phyloP scores from a whole-genome alignment of 2,888 invertebrate genomes.

The Stenodera caucasica region DNA sequence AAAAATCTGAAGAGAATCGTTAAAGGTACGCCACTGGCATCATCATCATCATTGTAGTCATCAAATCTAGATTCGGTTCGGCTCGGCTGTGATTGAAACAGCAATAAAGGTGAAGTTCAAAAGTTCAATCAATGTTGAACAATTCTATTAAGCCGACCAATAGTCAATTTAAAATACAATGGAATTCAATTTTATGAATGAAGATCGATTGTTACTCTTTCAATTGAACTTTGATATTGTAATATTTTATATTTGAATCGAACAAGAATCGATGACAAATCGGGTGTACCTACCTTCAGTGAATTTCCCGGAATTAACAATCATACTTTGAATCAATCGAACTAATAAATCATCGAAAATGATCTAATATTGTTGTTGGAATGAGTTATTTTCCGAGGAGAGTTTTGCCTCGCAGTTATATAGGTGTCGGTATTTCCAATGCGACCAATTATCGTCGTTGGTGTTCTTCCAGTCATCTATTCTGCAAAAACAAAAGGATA shows the following conservation, averaged over 20 bases:
- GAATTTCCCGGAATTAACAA: background rate
- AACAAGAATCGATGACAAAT: background rate
- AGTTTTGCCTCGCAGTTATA: constrained; percentile 31
- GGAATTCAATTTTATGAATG: constrained; percentile 1
- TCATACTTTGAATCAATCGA: background rate
- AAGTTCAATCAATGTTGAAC: background rate
- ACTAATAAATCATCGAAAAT: constrained; percentile 15
- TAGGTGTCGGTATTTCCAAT: constrained; percentile 40
- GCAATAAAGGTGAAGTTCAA: background rate
- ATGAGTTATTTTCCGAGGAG: background rate
- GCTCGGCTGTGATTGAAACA: background rate
- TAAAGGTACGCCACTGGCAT: background rate
- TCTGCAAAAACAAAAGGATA: constrained; percentile 36
- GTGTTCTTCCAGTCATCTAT: constrained; percentile 39
- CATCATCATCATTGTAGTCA: background rate
- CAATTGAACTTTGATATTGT: constrained; percentile 3
- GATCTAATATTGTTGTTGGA: no score
- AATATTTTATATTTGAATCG: background rate
- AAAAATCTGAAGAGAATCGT: background rate
- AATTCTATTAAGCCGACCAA: background rate
- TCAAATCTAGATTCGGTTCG: background rate
- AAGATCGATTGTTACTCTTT: background rate
- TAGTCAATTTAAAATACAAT: background rate
- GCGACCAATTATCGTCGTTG: constrained; percentile 47
- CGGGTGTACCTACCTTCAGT: background rate